These are phyloP conservation scores for Poecilia wingei DNA, from an alignment of 2,797 vertebrate species.

Conservation along the genomic window DNA sequence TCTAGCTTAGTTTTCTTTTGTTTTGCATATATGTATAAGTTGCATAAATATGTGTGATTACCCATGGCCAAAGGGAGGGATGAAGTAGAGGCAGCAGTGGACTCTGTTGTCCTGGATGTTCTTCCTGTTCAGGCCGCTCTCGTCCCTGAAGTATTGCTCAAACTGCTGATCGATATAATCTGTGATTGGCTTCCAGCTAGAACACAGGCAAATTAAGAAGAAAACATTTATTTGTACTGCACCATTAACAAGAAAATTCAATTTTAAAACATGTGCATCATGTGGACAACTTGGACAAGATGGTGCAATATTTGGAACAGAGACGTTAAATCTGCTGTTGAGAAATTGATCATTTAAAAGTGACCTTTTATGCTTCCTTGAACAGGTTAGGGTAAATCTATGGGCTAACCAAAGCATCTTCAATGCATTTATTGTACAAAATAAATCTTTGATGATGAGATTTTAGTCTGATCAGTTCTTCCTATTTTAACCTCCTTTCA, in stretches of 20 bases:
- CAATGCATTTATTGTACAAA: too few species aligned
- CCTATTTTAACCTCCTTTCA: too few species aligned
- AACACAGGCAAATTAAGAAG: constrained; percentile 43
- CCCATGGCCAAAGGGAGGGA: constrained; percentile 97
- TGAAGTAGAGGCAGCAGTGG: constrained; percentile 98
- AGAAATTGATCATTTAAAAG: not conserved
- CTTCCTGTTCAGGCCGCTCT: constrained; percentile 96
- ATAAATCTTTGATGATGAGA: too few species aligned
- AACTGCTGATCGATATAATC: constrained; percentile 99
- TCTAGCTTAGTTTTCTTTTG: not conserved
- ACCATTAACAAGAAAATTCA: not conserved
- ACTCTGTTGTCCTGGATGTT: constrained; percentile 99
- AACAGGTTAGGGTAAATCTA: too few species aligned
- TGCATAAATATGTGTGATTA: constrained; percentile 61
- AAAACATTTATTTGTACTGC: not conserved
- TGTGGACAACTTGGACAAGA: not conserved
- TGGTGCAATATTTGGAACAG: not conserved
- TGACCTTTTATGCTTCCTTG: too few species aligned
- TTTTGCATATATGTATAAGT: too few species aligned
- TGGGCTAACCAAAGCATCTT: too few species aligned
- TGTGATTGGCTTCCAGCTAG: constrained; percentile 96
- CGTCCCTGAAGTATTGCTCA: constrained; percentile 97
- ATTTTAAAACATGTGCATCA: not conserved
- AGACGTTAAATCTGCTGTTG: not conserved
- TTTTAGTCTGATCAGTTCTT: too few species aligned